A percentile compares a stretch with the other conserved stretches of the same genome.
Evolutionary conservation across 2,113 vertebrate genomes (phyloP).

Genomic region (Ptilonorhynchus violaceus): DNA sequence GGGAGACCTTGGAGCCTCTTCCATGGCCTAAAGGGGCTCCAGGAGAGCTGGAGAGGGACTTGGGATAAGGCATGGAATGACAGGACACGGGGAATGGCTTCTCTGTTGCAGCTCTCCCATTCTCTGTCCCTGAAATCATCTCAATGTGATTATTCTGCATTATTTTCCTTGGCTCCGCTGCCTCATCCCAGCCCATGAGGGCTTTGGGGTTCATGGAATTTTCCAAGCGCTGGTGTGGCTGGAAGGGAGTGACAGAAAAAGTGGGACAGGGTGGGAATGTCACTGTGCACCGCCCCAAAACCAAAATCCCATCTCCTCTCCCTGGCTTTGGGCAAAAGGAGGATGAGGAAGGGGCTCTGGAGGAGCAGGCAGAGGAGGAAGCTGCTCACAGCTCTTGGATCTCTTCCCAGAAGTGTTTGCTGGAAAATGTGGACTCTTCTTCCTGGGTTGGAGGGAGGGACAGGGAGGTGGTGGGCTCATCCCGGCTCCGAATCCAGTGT

Average conservation of each 20-base stretch:
- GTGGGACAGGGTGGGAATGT: neutral
- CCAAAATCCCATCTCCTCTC: neutral
- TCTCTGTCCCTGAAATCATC: neutral
- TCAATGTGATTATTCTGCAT: neutral
- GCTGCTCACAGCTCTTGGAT: neutral
- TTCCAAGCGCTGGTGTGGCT: neutral
- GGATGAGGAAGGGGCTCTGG: neutral
- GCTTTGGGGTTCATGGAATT: neutral
- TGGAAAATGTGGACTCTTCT: neutral
- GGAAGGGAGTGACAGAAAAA: neutral
- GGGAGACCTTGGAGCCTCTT: neutral
- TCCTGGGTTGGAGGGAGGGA: neutral
- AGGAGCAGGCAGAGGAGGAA: neutral
- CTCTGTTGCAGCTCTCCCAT: neutral
- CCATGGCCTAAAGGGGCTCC: neutral
- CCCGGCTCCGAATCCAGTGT: too few species aligned
- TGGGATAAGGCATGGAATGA: accelerated
- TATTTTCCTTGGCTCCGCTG: neutral
- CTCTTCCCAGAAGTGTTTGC: neutral
- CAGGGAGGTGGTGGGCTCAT: neutral
- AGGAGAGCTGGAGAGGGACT: neutral
- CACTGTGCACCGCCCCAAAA: accelerated
- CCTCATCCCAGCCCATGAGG: neutral
- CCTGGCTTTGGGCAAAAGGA: neutral
- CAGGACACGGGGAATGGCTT: neutral